Evolutionary conservation across 2,113 vertebrate species (phyloP).

Genomic region (Ornithorhynchus anatinus): DNA sequence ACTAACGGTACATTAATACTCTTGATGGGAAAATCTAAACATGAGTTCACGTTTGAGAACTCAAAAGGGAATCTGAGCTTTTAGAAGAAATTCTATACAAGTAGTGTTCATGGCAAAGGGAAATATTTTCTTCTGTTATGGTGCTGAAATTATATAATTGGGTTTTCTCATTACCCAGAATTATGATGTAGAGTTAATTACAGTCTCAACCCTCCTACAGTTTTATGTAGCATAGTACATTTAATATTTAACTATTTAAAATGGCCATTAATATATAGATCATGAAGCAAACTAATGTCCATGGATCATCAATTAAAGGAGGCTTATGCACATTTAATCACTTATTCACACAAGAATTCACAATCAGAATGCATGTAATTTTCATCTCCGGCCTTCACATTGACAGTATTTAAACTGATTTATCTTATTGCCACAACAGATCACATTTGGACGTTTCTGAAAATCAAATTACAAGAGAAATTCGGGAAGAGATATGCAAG

Average conservation of each 20-base stretch:
- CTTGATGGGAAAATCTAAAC: too few species aligned
- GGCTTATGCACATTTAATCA: slow-evolving; percentile 8
- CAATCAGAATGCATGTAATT: slow-evolving; percentile 2
- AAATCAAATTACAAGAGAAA: slow-evolving; percentile 40
- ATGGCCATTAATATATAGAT: slow-evolving; percentile 12
- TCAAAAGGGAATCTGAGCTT: background rate
- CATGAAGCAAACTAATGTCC: background rate
- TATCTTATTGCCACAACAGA: slow-evolving; percentile 28
- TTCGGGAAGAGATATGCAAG: slow-evolving; percentile 24
- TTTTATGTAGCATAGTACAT: slow-evolving; percentile 8
- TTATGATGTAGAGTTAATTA: too few species aligned
- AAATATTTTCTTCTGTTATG: background rate
- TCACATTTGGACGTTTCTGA: slow-evolving; percentile 23
- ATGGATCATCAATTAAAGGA: background rate
- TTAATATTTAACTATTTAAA: background rate
- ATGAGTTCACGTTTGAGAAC: slow-evolving; percentile 14
- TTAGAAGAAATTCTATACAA: background rate
- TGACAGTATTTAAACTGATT: slow-evolving; percentile 19
- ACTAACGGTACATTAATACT: slow-evolving; percentile 26
- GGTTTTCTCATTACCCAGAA: background rate
- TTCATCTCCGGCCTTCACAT: slow-evolving; percentile 3
- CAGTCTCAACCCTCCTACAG: background rate
- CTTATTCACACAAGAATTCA: slow-evolving; percentile 1
- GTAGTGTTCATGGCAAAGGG: background rate
- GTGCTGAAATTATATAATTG: background rate